phyloP scores from a whole-genome alignment of 53 echinoderm and acorn worm species.

The Echinometra lucunter region DNA sequence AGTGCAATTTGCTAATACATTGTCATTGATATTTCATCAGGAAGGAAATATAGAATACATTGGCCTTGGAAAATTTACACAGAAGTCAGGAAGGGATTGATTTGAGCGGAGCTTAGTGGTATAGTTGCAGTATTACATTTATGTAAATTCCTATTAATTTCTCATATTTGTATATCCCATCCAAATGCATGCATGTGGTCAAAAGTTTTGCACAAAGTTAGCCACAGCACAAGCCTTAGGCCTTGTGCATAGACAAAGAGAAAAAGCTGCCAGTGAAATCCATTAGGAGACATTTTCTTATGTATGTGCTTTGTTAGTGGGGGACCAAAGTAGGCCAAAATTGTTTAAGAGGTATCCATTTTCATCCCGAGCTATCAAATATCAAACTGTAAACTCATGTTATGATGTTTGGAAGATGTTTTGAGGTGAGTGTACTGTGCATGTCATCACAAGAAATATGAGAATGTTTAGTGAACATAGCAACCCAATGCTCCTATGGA shows the following conservation, averaged over 20 bases:
- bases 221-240: conserved; percentile 2
- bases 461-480: conserved; percentile 50
- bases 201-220: not conserved
- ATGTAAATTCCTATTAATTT: too few relatives aligned
- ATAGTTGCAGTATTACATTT: not conserved
- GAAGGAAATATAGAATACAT: not conserved
- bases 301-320: not conserved
- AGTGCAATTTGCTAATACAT: not conserved
- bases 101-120: not conserved
- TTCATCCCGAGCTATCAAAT: conserved; percentile 28
- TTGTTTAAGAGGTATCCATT: conserved; percentile 29
- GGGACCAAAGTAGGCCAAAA: conserved; percentile 43
- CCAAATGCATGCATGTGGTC: not conserved
- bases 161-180: too few relatives aligned
- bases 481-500: conserved; percentile 33
- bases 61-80: not conserved
- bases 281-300: not conserved
- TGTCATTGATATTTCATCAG: not conserved
- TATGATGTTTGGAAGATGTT: not conserved
- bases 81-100: not conserved
- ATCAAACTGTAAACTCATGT: not conserved
- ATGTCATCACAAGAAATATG: conserved; percentile 50
- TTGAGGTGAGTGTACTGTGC: conserved; percentile 46
- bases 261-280: not conserved
- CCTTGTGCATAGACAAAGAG: not conserved